These are phyloP conservation scores for Cephonodes hylas DNA, from an alignment of 2,888 invertebrate species.

Conservation along the genomic window DNA sequence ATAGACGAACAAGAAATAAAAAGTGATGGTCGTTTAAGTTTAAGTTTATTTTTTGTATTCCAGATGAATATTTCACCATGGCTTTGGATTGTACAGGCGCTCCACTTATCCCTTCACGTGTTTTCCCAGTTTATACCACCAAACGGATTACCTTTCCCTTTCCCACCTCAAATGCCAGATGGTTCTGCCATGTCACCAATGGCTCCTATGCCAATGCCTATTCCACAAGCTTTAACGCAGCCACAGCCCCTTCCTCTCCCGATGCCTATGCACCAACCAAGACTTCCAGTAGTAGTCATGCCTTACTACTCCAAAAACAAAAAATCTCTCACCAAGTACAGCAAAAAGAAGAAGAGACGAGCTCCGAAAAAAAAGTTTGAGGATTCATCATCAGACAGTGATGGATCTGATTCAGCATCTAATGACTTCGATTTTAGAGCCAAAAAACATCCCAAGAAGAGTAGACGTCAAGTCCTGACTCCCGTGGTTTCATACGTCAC, in stretches of 20 bases:
- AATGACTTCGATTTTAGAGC: slow-evolving; percentile 23
- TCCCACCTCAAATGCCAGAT: slow-evolving; percentile 15
- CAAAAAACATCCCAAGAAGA: slow-evolving; percentile 18
- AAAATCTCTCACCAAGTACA: slow-evolving; percentile 18
- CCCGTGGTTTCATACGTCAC: slow-evolving; percentile 71
- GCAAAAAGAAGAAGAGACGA: slow-evolving; percentile 24
- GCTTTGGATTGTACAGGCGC: not conserved
- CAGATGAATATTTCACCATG: slow-evolving; percentile 19
- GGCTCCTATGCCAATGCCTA: slow-evolving; percentile 28
- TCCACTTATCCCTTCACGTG: not conserved
- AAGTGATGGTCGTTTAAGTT: too few species aligned
- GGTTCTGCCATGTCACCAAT: slow-evolving; percentile 18
- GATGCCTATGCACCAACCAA: slow-evolving; percentile 41
- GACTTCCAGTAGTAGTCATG: slow-evolving; percentile 62
- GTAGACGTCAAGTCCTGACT: slow-evolving; percentile 53
- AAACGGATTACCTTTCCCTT: slow-evolving; percentile 23
- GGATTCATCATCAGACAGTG: slow-evolving; percentile 30
- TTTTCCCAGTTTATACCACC: slow-evolving; percentile 21
- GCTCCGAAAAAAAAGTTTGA: slow-evolving; percentile 24
- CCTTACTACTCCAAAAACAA: slow-evolving; percentile 46
- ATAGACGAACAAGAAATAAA: too few species aligned
- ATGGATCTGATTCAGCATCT: slow-evolving; percentile 11
- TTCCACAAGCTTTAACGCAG: slow-evolving; percentile 27
- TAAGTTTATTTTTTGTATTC: too few species aligned
- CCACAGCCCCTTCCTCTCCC: slow-evolving; percentile 36